These are phyloP conservation scores for Pitangus sulphuratus DNA, from an alignment of 2,797 vertebrate genomes.

Conservation along the genomic window DNA sequence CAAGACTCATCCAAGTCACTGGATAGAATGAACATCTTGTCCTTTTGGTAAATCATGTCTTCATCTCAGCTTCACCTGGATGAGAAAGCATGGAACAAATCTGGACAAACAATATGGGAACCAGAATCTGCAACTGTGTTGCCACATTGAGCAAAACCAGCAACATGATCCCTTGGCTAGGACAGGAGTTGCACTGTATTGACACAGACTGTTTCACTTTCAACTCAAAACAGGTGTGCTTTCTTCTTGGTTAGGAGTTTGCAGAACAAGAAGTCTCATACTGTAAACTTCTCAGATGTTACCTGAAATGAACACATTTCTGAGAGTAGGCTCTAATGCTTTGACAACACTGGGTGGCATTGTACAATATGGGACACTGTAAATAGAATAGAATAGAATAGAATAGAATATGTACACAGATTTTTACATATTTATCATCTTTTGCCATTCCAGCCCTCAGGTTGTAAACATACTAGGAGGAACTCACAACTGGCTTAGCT, in stretches of 20 bases:
- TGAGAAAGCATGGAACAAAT: background rate
- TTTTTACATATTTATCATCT: background rate
- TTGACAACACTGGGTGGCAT: background rate
- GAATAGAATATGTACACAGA: background rate
- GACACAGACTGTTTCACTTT: background rate
- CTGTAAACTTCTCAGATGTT: background rate
- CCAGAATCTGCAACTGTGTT: fast-evolving
- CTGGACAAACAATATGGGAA: background rate
- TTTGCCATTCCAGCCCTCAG: background rate
- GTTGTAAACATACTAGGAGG: background rate
- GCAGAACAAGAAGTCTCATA: background rate
- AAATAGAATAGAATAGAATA: background rate
- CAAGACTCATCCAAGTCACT: background rate
- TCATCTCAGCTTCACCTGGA: background rate
- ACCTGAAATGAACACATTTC: background rate
- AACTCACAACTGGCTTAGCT: background rate
- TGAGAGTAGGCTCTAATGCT: background rate
- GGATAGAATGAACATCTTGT: background rate
- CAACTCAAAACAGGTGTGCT: background rate
- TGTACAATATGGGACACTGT: background rate
- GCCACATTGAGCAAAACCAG: background rate
- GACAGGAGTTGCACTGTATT: background rate
- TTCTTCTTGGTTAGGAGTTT: background rate
- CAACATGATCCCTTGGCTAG: background rate
- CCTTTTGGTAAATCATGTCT: background rate